Percentiles rank a stretch among this genome's conserved stretches.
Evolutionary conservation across 2,888 invertebrate species (phyloP).

Genomic region (Nysson spinosus): DNA sequence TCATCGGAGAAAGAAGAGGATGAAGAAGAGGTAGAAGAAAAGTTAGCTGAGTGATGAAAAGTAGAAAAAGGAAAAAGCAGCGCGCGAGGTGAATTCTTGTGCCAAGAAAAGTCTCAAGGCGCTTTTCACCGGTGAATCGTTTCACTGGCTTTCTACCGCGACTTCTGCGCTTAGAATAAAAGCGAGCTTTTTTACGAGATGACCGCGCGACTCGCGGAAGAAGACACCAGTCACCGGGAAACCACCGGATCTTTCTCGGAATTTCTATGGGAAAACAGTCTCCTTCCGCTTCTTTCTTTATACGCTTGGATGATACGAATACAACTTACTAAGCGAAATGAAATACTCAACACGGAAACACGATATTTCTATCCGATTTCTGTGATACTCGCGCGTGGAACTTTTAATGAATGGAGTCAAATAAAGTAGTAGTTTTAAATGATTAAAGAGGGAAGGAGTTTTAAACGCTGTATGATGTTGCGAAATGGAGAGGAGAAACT

Average conservation of each 20-base stretch:
- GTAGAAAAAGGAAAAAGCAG: conserved; percentile 54
- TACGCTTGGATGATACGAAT: background rate
- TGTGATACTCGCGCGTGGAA: too few relatives aligned
- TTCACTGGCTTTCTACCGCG: conserved; percentile 19
- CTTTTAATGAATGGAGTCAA: too few relatives aligned
- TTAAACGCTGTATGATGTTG: too few relatives aligned
- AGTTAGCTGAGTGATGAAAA: conserved; percentile 60
- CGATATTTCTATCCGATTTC: too few relatives aligned
- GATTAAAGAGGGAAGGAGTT: too few relatives aligned
- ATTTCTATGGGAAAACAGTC: background rate
- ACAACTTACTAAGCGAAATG: background rate
- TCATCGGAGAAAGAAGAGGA: conserved; percentile 17
- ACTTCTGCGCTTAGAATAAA: conserved; percentile 44
- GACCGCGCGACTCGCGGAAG: background rate
- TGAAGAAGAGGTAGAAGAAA: conserved; percentile 1
- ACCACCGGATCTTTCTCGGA: background rate
- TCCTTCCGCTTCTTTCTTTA: background rate
- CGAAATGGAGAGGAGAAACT: too few relatives aligned
- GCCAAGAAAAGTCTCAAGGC: conserved; percentile 59
- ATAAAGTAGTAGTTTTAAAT: too few relatives aligned
- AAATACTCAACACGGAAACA: too few relatives aligned
- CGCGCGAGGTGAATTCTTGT: conserved; percentile 23
- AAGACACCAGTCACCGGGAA: background rate
- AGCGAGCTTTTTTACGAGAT: conserved; percentile 36
- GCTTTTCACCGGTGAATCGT: conserved; percentile 44